Evolutionary conservation across 1,140 invertebrate species (phyloP).

Genomic region (Drosophila persimilis): DNA sequence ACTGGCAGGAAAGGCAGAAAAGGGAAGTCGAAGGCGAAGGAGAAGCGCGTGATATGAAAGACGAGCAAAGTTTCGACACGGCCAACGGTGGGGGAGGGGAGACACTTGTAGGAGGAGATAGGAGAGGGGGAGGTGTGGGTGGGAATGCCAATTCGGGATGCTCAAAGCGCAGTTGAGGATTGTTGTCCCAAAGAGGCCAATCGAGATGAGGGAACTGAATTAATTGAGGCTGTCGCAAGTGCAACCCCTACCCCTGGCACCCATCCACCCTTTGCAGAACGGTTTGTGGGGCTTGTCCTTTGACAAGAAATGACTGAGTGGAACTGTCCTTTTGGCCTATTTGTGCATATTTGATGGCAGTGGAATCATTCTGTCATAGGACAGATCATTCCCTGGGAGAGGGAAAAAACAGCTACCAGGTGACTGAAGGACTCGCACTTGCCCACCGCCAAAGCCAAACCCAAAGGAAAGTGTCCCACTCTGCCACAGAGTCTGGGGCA

Average conservation of each 20-base stretch:
- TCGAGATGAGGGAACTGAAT: slow-evolving; percentile 46
- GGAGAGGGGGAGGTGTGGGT: background rate
- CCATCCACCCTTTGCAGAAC: background rate
- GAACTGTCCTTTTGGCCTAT: slow-evolving; percentile 63
- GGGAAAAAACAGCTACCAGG: slow-evolving; percentile 6
- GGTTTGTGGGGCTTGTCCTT: slow-evolving; percentile 20
- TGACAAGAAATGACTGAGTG: slow-evolving; percentile 11
- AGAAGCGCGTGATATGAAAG: slow-evolving; percentile 65
- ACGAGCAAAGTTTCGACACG: slow-evolving; percentile 67
- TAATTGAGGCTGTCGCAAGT: slow-evolving; percentile 56
- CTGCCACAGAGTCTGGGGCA: background rate
- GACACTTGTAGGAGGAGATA: slow-evolving; percentile 6
- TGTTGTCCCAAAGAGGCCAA: slow-evolving; percentile 32
- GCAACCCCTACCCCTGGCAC: slow-evolving; percentile 6
- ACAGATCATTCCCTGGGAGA: background rate
- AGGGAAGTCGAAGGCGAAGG: too few relatives aligned
- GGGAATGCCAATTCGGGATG: slow-evolving; percentile 26
- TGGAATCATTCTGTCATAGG: slow-evolving; percentile 18
- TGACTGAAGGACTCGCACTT: too few relatives aligned
- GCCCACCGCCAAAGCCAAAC: slow-evolving; percentile 7
- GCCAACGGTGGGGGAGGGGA: background rate
- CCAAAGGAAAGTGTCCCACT: slow-evolving; percentile 39
- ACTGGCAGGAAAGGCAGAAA: background rate
- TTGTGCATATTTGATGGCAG: slow-evolving; percentile 63
- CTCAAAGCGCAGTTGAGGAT: slow-evolving; percentile 31